Evolutionary conservation across 2,797 vertebrate genomes (phyloP).

Genomic region (Eleutherodactylus coqui): DNA sequence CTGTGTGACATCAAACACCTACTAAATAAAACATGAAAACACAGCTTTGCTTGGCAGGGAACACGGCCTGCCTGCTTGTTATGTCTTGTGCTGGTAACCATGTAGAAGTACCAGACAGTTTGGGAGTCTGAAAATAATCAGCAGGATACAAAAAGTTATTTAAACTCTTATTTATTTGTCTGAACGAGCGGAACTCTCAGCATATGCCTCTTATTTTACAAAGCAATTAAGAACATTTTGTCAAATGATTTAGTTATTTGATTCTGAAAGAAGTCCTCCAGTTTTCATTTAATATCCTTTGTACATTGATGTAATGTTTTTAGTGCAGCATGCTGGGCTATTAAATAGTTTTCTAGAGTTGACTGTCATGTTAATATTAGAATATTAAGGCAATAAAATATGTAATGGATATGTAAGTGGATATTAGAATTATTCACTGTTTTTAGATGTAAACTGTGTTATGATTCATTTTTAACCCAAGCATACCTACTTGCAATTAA

Average conservation of each 20-base stretch:
- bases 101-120: constrained; percentile 13
- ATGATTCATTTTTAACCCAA: no score
- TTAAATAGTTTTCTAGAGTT: not conserved
- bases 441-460: no score
- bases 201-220: not conserved
- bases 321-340: not conserved
- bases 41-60: constrained; percentile 39
- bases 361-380: no score
- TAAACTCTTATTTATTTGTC: constrained; percentile 25
- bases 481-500: no score
- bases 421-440: no score
- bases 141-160: not conserved
- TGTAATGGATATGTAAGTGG: no score
- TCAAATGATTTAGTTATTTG: not conserved
- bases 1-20: constrained; percentile 56
- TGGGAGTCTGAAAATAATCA: constrained; percentile 10
- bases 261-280: not conserved
- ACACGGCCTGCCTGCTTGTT: constrained; percentile 37
- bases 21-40: constrained; percentile 56
- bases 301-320: not conserved
- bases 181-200: not conserved
- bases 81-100: constrained; percentile 38
- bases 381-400: no score
- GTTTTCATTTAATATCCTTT: not conserved
- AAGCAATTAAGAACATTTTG: not conserved